Evolutionary conservation across 2,888 invertebrate species (phyloP).

Genomic region (Margaritifera margaritifera): DNA sequence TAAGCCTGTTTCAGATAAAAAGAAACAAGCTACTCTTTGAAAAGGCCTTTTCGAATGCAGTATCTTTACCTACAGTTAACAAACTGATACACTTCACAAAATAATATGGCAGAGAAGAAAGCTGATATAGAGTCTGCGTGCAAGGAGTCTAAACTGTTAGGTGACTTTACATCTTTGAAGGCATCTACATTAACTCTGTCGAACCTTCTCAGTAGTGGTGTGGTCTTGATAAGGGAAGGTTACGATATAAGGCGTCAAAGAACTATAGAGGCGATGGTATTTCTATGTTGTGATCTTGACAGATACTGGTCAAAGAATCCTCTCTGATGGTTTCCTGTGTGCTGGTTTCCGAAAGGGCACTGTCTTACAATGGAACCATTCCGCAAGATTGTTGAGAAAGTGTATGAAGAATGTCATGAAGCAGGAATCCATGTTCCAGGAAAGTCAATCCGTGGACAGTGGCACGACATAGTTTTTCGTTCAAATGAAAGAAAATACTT

Average conservation of each 20-base stretch:
- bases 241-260: not conserved
- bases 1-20: too few relatives aligned
- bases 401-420: not conserved
- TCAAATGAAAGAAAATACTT: not conserved
- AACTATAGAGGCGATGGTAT: not conserved
- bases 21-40: too few relatives aligned
- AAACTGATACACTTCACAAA: too few relatives aligned
- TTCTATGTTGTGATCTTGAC: slow-evolving; percentile 1
- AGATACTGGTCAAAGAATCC: not conserved
- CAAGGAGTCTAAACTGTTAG: too few relatives aligned
- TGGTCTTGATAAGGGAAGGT: too few relatives aligned
- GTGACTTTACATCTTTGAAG: too few relatives aligned
- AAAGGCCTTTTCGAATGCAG: too few relatives aligned
- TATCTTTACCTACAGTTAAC: too few relatives aligned
- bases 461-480: slow-evolving; percentile 5
- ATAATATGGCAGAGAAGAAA: too few relatives aligned
- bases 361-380: slow-evolving; percentile 7
- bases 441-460: slow-evolving; percentile 2
- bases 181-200: too few relatives aligned
- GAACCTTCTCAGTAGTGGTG: too few relatives aligned
- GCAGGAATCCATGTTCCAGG: not conserved
- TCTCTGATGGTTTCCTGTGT: not conserved
- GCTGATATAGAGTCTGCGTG: too few relatives aligned
- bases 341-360: slow-evolving; percentile 12
- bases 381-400: not conserved